Evolutionary conservation across 2,113 vertebrate species (phyloP).

Genomic region (Leucosticte australis): DNA sequence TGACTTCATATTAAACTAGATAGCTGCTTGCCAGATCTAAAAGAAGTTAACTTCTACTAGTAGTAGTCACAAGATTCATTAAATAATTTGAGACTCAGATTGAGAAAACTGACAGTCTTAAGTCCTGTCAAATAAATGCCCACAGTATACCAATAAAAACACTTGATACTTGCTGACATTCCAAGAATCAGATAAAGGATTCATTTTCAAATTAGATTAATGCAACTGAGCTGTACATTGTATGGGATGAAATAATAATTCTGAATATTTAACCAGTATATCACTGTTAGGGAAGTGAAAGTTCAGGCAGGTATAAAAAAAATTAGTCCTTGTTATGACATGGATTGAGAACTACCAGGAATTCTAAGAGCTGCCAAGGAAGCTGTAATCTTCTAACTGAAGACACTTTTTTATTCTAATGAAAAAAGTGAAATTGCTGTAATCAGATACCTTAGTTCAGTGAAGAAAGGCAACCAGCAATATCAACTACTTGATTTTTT

Average conservation of each 20-base stretch:
- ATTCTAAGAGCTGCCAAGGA: background rate
- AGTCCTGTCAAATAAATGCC: background rate
- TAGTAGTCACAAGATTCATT: background rate
- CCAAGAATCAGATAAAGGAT: background rate
- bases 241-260: background rate
- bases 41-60: background rate
- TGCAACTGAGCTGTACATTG: background rate
- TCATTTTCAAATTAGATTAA: background rate
- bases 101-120: background rate
- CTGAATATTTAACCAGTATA: background rate
- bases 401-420: background rate
- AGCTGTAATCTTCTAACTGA: background rate
- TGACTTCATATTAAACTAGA: background rate
- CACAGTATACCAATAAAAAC: background rate
- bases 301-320: background rate
- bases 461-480: background rate
- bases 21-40: background rate
- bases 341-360: background rate
- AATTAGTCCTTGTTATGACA: background rate
- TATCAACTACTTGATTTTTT: background rate
- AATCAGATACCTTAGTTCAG: background rate
- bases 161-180: background rate
- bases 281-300: background rate
- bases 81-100: background rate
- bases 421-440: background rate